Percentiles rank a stretch among this genome's conserved stretches.
Evolutionary conservation across 2,113 vertebrate genomes (phyloP).

Genomic region (Nipponia nippon): DNA sequence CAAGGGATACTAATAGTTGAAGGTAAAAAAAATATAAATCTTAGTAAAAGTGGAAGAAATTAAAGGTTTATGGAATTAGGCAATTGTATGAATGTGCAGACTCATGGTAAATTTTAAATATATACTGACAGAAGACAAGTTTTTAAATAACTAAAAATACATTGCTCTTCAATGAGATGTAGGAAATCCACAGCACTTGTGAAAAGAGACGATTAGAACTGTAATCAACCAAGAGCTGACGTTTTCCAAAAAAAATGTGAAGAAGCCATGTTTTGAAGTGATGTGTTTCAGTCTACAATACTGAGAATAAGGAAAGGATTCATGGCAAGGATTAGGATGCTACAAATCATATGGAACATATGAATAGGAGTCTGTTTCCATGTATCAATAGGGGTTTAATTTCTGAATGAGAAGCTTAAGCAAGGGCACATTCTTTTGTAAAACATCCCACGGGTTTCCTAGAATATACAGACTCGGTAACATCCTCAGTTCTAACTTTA

Average conservation of each 20-base stretch:
- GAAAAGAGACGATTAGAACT: neutral
- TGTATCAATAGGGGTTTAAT: slow-evolving; percentile 51
- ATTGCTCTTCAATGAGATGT: neutral
- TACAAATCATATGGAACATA: slow-evolving; percentile 64
- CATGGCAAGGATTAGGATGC: slow-evolving; percentile 55
- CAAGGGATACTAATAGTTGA: neutral
- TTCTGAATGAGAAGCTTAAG: slow-evolving; percentile 65
- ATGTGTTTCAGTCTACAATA: slow-evolving; percentile 20
- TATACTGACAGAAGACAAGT: neutral
- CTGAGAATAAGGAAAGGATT: slow-evolving; percentile 66
- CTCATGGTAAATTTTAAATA: neutral
- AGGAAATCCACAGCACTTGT: neutral
- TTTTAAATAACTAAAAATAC: slow-evolving; percentile 8
- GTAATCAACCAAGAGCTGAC: slow-evolving; percentile 4
- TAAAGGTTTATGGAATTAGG: neutral
- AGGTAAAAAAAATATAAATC: neutral
- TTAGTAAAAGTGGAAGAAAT: neutral
- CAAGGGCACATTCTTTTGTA: slow-evolving; percentile 56
- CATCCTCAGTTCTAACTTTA: neutral
- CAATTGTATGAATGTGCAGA: neutral
- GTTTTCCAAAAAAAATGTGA: slow-evolving; percentile 13
- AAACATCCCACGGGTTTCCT: slow-evolving; percentile 33
- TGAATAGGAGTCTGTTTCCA: slow-evolving; percentile 64
- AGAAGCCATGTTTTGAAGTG: slow-evolving; percentile 32
- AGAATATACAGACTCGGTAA: neutral